Evolutionary conservation across 2,888 invertebrate genomes (phyloP).

Genomic region (Ellobium chinense): DNA sequence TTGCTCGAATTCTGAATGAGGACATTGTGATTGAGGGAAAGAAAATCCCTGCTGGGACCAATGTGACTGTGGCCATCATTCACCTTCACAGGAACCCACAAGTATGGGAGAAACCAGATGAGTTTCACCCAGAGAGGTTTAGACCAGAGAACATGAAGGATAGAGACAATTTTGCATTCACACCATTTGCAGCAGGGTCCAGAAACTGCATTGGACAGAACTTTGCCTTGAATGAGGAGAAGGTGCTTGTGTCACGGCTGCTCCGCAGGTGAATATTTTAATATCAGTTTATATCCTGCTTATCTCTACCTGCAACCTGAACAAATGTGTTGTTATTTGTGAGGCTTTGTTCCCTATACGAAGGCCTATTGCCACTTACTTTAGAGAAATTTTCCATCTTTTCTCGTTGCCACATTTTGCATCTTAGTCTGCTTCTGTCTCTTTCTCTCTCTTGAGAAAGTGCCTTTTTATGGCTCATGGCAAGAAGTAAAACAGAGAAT

Average conservation of each 20-base stretch:
- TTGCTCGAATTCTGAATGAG: conserved; percentile 55
- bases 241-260: conserved; percentile 38
- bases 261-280: conserved; percentile 41
- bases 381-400: too few relatives aligned
- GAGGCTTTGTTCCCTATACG: too few relatives aligned
- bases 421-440: too few relatives aligned
- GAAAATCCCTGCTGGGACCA: conserved; percentile 56
- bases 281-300: too few relatives aligned
- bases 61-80: conserved; percentile 56
- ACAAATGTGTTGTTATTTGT: too few relatives aligned
- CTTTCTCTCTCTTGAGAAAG: too few relatives aligned
- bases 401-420: too few relatives aligned
- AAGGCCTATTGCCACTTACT: too few relatives aligned
- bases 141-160: conserved; percentile 56
- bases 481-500: too few relatives aligned
- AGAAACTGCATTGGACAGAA: conserved; percentile 50
- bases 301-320: too few relatives aligned
- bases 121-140: conserved; percentile 67
- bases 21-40: conserved; percentile 61
- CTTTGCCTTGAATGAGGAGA: conserved; percentile 49
- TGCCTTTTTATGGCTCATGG: too few relatives aligned
- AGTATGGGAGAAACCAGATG: conserved; percentile 63
- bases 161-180: conserved; percentile 62
- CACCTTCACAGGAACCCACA: conserved; percentile 65
- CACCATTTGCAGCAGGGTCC: conserved; percentile 69